Evolutionary conservation across 2,888 invertebrate genomes (phyloP).

Genomic region (Lacanobia wlatinum): DNA sequence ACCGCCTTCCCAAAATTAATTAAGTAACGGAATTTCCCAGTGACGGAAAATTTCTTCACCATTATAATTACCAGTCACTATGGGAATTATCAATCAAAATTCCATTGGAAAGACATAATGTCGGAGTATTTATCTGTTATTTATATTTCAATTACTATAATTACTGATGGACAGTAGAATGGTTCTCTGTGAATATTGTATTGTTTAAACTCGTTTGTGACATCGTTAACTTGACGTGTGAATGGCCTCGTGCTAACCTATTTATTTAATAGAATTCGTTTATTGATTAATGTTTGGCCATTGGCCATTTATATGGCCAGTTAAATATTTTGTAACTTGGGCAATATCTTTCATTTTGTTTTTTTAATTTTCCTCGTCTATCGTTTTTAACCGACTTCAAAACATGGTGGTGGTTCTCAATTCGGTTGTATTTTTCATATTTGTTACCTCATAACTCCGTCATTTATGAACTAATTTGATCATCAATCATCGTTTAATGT

Average conservation of each 20-base stretch:
- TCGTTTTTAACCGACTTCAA: too few species aligned
- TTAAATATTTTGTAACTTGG: too few species aligned
- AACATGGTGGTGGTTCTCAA: too few species aligned
- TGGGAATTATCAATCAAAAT: conserved; percentile 34
- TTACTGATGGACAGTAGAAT: conserved; percentile 27
- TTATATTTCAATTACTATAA: conserved; percentile 51
- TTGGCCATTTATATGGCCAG: too few species aligned
- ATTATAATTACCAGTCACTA: conserved; percentile 17
- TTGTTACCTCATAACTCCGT: too few species aligned
- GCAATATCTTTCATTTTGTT: too few species aligned
- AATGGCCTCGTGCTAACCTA: conserved; percentile 37
- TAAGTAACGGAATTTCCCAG: neutral
- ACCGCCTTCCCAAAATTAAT: neutral
- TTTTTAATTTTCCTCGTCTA: too few species aligned
- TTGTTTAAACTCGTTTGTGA: conserved; percentile 18
- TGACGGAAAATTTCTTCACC: neutral
- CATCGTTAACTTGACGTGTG: conserved; percentile 44
- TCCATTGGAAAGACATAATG: conserved; percentile 22
- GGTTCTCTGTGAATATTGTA: conserved; percentile 38
- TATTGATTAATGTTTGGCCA: too few species aligned
- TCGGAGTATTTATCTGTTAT: conserved; percentile 48
- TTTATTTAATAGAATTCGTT: neutral
- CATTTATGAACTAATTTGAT: too few species aligned
- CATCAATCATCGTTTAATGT: too few species aligned
- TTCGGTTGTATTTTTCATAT: too few species aligned